A percentile compares a stretch with the other conserved stretches of the same genome.
Conservation (phyloP, 2,888 invertebrate genomes). For the Gnatocerus cornutus region DNA sequence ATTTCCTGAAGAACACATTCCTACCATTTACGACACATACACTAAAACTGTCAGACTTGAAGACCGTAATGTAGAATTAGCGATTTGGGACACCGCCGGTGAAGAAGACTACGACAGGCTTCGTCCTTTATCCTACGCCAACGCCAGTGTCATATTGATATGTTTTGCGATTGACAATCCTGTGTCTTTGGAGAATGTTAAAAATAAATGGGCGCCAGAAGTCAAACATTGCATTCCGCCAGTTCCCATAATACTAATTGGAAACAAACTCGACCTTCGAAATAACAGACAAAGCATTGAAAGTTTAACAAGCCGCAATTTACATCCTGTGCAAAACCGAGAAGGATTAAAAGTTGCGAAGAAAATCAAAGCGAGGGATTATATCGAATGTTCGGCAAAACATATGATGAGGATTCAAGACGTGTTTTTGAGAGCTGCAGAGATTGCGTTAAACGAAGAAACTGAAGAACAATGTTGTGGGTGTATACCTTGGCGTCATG, state of each 20-base stretch:
- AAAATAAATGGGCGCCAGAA: slow-evolving; percentile 79
- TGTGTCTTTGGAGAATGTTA: slow-evolving; percentile 76
- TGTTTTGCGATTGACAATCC: slow-evolving; percentile 78
- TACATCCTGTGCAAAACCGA: slow-evolving; percentile 73
- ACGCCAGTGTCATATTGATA: slow-evolving; percentile 78
- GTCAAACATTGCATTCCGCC: slow-evolving; percentile 76
- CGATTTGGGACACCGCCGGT: slow-evolving; percentile 75
- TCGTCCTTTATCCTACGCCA: slow-evolving; percentile 75
- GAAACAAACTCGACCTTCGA: slow-evolving; percentile 75
- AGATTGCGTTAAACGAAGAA: slow-evolving; percentile 51
- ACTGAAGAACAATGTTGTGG: slow-evolving; percentile 4
- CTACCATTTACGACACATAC: slow-evolving; percentile 68
- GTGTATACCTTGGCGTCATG: slow-evolving; percentile 4
- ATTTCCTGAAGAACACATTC: slow-evolving; percentile 76
- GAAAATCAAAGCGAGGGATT: slow-evolving; percentile 75
- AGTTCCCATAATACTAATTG: slow-evolving; percentile 77
- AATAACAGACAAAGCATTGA: slow-evolving; percentile 67
- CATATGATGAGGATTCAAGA: slow-evolving; percentile 76
- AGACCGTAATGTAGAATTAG: slow-evolving; percentile 69
- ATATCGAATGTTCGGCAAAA: slow-evolving; percentile 78
- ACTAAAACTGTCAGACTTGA: slow-evolving; percentile 72
- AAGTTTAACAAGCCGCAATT: slow-evolving; percentile 73
- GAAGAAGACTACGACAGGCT: slow-evolving; percentile 75
- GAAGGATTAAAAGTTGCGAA: slow-evolving; percentile 75
- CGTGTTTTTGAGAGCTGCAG: slow-evolving; percentile 77